Base-by-base conservation (phyloP, 2,888 invertebrate species). In the Horisme vitalbata region DNA sequence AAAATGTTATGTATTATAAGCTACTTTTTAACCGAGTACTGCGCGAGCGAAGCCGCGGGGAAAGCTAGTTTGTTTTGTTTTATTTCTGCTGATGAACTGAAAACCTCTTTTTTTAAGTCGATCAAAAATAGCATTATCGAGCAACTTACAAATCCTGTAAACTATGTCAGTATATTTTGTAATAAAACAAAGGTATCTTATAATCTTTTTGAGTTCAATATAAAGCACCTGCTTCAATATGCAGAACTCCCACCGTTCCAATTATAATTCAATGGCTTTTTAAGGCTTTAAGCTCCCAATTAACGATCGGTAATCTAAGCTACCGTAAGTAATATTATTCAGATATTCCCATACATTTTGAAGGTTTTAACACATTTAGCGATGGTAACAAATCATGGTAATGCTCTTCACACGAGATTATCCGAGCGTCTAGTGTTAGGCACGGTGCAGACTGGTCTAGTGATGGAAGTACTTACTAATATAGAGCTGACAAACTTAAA, bases 331-430 rank as follows among this genome's bases (percentile, higher is more conserved):
- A 28, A 48, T 51, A 43, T 53, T 46, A 49, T 38, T 52, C 36
- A 18, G 38, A 53, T 51, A 38, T 43, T 46, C 47, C 39, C 39
- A 41, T 48, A 47, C 45, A 39, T 24, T 31, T 45, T 37, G n/a
- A 45, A 51, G 37, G 45, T 44, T 54, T 47, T 52, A 56, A 48
- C 45, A 52, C 49, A 45, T 52, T 52, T 54, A 59, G 56, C 35
- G 47, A 52, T 51, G 50, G 53, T 34, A 48, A 59, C 59, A 59
- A 59, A 59, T 56, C 54, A 56, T 46, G 21, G 45, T 54, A 56
- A 56, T 56, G 52, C 54, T 52, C 45, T 59, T 54, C 59, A 54
- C 54, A 54, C 46, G 56, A 50, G 54, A 54, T 59, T 56, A 59
- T 41, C 50, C 10, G 44, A 37, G 49, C 39, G 45, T 41, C 44